Evolutionary conservation across 2,113 vertebrate species (phyloP).

Genomic region (Rhinogobius similis): DNA sequence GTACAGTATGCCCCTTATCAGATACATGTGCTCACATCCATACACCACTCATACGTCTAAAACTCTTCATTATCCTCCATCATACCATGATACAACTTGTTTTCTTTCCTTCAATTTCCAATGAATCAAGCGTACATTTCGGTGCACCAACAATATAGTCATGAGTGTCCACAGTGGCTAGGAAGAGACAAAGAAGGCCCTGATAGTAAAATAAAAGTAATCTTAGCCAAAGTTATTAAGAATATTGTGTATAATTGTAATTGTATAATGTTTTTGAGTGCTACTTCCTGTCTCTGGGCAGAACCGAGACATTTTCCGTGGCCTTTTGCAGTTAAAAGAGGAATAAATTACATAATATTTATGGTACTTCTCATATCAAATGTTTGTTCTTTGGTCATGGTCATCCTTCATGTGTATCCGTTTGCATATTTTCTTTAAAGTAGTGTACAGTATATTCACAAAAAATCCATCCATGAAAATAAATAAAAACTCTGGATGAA

Average conservation of each 20-base stretch:
- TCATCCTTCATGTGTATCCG: conserved; percentile 65
- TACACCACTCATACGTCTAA: conserved; percentile 32
- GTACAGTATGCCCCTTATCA: conserved; percentile 68
- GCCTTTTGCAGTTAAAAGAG: conserved; percentile 52
- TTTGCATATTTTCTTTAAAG: conserved; percentile 74
- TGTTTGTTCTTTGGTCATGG: conserved; percentile 83
- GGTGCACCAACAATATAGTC: conserved; percentile 38
- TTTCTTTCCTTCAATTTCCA: conserved; percentile 43
- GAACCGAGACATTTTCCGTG: conserved; percentile 57
- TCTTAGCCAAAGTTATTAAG: conserved; percentile 50
- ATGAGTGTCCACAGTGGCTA: conserved; percentile 23
- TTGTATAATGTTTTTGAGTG: conserved; percentile 26
- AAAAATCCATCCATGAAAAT: conserved; percentile 64
- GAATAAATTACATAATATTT: conserved; percentile 48
- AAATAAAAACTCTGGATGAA: conserved; percentile 75
- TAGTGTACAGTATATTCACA: conserved; percentile 47
- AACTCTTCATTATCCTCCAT: conserved; percentile 55
- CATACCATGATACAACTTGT: conserved; percentile 46
- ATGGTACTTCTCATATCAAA: conserved; percentile 65
- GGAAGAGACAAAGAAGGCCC: conserved; percentile 53
- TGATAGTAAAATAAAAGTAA: conserved; percentile 56
- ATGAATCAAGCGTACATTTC: conserved; percentile 35
- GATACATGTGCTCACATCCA: conserved; percentile 46
- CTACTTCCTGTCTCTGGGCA: conserved; percentile 49
- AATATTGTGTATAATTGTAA: conserved; percentile 16